These are phyloP conservation scores for Polypterus senegalus DNA, from an alignment of 2,113 vertebrate species.

Conservation along the genomic window DNA sequence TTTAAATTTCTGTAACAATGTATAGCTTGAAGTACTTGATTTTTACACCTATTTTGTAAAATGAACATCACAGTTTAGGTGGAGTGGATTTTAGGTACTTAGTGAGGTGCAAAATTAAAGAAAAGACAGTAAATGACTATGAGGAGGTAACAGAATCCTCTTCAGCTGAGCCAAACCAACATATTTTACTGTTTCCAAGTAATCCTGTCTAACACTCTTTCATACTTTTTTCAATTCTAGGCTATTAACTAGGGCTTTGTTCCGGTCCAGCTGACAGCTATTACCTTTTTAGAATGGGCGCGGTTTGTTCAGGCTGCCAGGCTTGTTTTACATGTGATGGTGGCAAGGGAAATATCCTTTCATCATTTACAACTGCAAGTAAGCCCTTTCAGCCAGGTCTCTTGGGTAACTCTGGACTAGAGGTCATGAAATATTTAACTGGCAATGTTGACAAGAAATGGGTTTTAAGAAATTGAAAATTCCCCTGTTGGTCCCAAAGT, in stretches of 20 bases:
- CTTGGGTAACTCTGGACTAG: slow-evolving; percentile 47
- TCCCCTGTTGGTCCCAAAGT: slow-evolving; percentile 52
- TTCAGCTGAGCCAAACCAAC: no score
- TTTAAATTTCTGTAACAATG: no score
- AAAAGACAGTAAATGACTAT: no score
- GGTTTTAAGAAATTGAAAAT: slow-evolving; percentile 72
- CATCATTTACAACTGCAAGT: slow-evolving; percentile 48
- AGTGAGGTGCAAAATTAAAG: no score
- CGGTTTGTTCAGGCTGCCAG: slow-evolving; percentile 29
- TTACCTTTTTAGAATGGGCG: slow-evolving; percentile 13
- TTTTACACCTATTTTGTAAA: no score
- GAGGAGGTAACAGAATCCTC: no score
- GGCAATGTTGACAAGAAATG: slow-evolving; percentile 66
- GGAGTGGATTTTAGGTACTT: no score
- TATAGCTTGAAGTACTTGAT: no score
- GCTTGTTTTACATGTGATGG: slow-evolving; percentile 34
- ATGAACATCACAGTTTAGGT: no score
- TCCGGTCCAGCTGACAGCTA: slow-evolving; percentile 20
- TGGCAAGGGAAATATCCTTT: slow-evolving; percentile 45
- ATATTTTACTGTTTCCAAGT: slow-evolving; percentile 2
- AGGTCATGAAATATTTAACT: slow-evolving; percentile 77
- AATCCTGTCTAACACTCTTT: not conserved
- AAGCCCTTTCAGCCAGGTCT: slow-evolving; percentile 50
- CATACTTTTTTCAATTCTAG: slow-evolving; percentile 13
- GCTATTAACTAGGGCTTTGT: not conserved